Evolutionary conservation across 2,113 vertebrate genomes (phyloP), one percentile per base, ranked within the genome.

Genomic region (Stomatorhinus ivindoensis): DNA sequence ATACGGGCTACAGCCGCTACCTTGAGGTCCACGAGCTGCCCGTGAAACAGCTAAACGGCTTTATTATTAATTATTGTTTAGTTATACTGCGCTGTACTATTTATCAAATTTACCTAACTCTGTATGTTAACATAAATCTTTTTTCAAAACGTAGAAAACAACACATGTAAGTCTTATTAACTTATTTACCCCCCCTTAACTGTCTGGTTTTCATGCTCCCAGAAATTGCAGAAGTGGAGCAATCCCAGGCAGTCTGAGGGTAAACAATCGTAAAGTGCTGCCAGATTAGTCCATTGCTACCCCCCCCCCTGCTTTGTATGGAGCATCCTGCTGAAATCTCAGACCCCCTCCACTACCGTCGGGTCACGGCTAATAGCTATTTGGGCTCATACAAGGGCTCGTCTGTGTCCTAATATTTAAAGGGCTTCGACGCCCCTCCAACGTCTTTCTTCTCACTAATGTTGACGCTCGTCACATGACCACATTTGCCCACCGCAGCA

Each of bases 381-480:
- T 46, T 53, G 24, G 27, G 39, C 65, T 55, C 48, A 27, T 76
- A 90, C 89, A 89, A 89, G 87, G 48, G 51, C 55, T 31, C 73
- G 19, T 69, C 90, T 90, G 90, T 91, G 89, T 91, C 91, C 90
- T 91, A 90, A 91, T 92, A 90, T 91, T 87, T 93, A 93, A 65
- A 87, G 83, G 86, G 84, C 27, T 19, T 50, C 27, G 3, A 82
- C 35, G 90, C 89, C 91, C 73, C 27, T 88, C 76, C 53, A 44
- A 82, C 31, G 11, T 86, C 9, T 46, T 15, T 55, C 61, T n/a
- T 24, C 8, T 39, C 9, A 7, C 3, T n/a, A 69, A 48, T 15
- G 24, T 73, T 31, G 44, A 21, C 53, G 19, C 24, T 51, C 51
- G 13, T 58, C 80, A 84, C 11, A 19, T 65, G 87, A 87, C 55